phyloP scores from a whole-genome alignment of 2,888 invertebrate species.

The Tyria jacobaeae region DNA sequence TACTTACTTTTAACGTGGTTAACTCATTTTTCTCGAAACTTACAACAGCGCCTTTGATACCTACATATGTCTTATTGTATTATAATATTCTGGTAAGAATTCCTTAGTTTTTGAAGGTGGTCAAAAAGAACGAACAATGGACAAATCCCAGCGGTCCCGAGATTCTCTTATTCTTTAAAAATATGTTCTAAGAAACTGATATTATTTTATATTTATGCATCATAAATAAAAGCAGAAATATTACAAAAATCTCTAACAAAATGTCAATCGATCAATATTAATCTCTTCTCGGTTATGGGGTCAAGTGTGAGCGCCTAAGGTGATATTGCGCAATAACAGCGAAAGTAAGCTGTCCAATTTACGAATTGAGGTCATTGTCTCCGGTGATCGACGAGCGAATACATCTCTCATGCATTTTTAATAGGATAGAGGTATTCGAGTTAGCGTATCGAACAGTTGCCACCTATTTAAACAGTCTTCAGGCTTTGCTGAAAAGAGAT shows the following conservation, averaged over 20 bases:
- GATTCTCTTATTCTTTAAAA: not conserved
- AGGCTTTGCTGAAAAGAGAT: too few relatives aligned
- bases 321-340: slow-evolving; percentile 79
- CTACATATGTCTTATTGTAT: too few relatives aligned
- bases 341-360: slow-evolving; percentile 80
- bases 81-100: too few relatives aligned
- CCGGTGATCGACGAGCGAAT: slow-evolving; percentile 60
- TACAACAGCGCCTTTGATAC: too few relatives aligned
- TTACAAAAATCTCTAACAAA: slow-evolving; percentile 16
- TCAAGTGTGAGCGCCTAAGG: slow-evolving; percentile 85
- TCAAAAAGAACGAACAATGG: too few relatives aligned
- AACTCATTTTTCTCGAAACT: too few relatives aligned
- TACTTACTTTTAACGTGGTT: too few relatives aligned
- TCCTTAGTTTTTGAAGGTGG: too few relatives aligned
- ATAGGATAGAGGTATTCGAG: slow-evolving; percentile 32
- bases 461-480: not conserved
- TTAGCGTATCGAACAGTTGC: not conserved
- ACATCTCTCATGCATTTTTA: slow-evolving; percentile 38
- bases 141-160: too few relatives aligned
- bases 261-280: slow-evolving; percentile 49
- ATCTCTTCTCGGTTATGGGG: slow-evolving; percentile 63
- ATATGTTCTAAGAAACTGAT: not conserved
- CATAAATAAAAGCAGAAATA: not conserved
- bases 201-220: not conserved
- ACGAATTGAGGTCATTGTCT: slow-evolving; percentile 85